Conservation (phyloP, 2,113 vertebrate species). For the Corvus cornix region DNA sequence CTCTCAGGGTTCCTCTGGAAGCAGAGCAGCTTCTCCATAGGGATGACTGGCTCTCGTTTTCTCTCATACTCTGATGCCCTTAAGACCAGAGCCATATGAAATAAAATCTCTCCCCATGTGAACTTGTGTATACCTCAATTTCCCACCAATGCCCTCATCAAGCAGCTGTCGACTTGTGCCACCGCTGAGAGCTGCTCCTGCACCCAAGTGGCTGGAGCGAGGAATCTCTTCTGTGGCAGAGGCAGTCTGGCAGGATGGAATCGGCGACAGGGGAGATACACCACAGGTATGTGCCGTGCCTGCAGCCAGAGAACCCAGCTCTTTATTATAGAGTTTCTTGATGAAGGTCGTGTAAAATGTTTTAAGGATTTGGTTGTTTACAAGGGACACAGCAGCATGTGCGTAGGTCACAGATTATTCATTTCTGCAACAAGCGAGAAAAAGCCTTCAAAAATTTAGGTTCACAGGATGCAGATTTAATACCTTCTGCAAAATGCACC, state of each 20-base stretch:
- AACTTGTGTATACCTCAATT: not conserved
- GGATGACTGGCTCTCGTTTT: not conserved
- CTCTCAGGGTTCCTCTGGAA: not conserved
- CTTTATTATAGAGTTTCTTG: not conserved
- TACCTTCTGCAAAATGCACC: not conserved
- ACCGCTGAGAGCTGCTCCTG: not conserved
- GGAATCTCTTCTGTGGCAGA: not conserved
- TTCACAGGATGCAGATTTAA: not conserved
- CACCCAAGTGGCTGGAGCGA: not conserved
- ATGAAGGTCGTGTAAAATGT: not conserved
- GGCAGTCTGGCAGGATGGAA: not conserved
- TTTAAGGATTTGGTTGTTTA: not conserved
- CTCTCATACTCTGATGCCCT: not conserved
- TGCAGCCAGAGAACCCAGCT: not conserved
- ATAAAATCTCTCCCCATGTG: not conserved
- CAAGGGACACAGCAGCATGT: not conserved
- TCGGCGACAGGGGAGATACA: fast-evolving
- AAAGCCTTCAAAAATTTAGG: not conserved
- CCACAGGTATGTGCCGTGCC: fast-evolving
- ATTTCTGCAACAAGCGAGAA: not conserved
- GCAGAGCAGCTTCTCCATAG: not conserved
- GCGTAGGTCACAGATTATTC: not conserved
- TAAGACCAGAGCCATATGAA: not conserved
- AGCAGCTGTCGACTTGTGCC: not conserved
- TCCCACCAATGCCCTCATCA: not conserved